phyloP scores from a whole-genome alignment of 37 sponge, comb jelly and placozoan genomes.

The Hormiphora californensis region DNA sequence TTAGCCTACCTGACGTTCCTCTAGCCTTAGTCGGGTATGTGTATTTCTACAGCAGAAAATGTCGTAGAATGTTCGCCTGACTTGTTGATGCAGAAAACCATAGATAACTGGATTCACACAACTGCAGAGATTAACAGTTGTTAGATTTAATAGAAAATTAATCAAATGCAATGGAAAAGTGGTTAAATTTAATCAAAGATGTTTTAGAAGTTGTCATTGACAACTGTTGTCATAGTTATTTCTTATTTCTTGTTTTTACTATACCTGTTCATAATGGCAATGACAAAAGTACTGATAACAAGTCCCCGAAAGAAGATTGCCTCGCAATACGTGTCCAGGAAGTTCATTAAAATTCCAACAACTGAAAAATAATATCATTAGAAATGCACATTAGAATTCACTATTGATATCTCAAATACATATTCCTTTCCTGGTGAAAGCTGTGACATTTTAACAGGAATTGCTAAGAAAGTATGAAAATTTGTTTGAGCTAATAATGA shows the following conservation, averaged over 20 bases:
- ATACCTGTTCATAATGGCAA: constrained; percentile 45
- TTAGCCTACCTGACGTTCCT: no score
- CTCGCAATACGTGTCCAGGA: constrained; percentile 36
- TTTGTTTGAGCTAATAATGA: no score
- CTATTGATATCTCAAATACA: background rate
- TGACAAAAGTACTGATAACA: constrained; percentile 2
- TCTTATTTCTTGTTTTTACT: no score
- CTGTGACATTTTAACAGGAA: background rate
- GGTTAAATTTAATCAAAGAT: no score
- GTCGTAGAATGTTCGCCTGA: constrained; percentile 9
- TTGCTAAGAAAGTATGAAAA: background rate
- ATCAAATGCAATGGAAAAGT: no score
- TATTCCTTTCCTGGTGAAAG: background rate
- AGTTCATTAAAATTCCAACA: constrained; percentile 29
- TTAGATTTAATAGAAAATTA: no score
- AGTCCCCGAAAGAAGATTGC: background rate
- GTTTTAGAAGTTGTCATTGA: no score
- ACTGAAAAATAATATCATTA: background rate
- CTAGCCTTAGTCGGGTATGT: no score
- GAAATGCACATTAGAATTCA: background rate
- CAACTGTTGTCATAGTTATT: no score
- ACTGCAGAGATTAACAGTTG: background rate
- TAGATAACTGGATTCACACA: constrained; percentile 49
- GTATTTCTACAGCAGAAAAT: constrained; percentile 22
- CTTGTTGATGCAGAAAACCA: constrained; percentile 43